Percentiles rank a stretch among this genome's conserved stretches.
Evolutionary conservation across 1,140 invertebrate species (phyloP).

Genomic region (Paracyclopina nana): DNA sequence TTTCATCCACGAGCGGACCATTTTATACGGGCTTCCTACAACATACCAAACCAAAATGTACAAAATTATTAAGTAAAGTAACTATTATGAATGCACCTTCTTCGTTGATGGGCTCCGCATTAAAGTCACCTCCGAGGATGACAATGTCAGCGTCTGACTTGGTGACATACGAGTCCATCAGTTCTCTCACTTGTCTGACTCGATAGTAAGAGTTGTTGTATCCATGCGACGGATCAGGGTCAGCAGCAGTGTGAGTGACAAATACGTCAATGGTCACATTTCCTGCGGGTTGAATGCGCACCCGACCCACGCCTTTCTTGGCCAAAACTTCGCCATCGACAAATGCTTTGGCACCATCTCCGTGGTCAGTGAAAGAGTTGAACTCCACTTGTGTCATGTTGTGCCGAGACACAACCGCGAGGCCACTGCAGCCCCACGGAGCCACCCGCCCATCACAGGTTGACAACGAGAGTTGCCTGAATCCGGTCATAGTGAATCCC

Average conservation of each 20-base stretch:
- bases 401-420: not conserved
- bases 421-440: not conserved
- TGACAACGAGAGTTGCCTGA: not conserved
- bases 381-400: not conserved
- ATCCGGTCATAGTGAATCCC: not conserved
- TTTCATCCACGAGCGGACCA: not conserved
- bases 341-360: not conserved
- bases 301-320: constrained; percentile 7
- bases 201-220: not conserved
- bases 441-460: not conserved
- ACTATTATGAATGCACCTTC: not conserved
- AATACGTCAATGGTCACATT: constrained; percentile 8
- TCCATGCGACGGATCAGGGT: not conserved
- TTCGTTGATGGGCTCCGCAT: not conserved
- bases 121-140: constrained; percentile 14
- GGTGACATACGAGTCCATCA: not conserved
- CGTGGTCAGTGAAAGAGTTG: not conserved
- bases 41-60: not conserved
- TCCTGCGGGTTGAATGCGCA: not conserved
- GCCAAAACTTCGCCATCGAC: not conserved
- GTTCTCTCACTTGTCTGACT: not conserved
- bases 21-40: not conserved
- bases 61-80: not conserved
- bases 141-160: constrained; percentile 6
- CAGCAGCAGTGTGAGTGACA: constrained; percentile 13